Base-by-base conservation (phyloP, 1,140 invertebrate genomes). In the Grapholita molesta region DNA sequence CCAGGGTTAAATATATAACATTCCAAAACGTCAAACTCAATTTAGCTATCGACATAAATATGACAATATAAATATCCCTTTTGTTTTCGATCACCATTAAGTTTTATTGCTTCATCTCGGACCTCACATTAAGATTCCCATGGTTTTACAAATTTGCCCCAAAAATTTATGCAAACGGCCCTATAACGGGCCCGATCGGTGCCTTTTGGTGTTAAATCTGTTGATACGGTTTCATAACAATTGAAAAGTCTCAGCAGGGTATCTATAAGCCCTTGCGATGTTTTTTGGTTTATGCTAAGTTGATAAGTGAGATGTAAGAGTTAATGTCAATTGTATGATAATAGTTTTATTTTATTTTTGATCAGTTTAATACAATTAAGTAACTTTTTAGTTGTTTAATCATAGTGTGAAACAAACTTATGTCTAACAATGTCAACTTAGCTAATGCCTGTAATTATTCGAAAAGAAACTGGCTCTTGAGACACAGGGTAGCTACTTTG, bases 111-210 rank as follows among this genome's bases (percentile, higher is more conserved):
- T 30, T 61, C 42, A 52, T 61, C 12, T 23, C 67, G 35, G 82
- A 77, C 78, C 78, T 33, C 78, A 77, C 80, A 80, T 68, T 64
- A 18, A 55, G 77, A 57, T 79, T 78, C 74, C 73, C 70, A 79
- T 76, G 73, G 73, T 73, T 70, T 75, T 73, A 70, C 70, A 55
- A 69, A 70, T 71, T 73, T 25, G 33, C 24, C 65, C 68, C 70
- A 35, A 61, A 68, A 73, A 79, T 85, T 81, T 83, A 85, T 83
- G 81, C 83, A 80, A 84, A 83, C 71, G 73, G 75, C 48, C 33
- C 64, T 64, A 74, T 76, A 78, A 75, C 68, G 65, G 57, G 42
- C 61, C 15, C 68, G 67, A 61, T 32, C n/a, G 28, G 42, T 61
- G 55, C 64, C 18, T 67, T 69, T 71, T 72, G 66, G 71, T 68